These are phyloP conservation scores for Drosophila obscura DNA, from an alignment of 1,140 invertebrate species.

Conservation along the genomic window DNA sequence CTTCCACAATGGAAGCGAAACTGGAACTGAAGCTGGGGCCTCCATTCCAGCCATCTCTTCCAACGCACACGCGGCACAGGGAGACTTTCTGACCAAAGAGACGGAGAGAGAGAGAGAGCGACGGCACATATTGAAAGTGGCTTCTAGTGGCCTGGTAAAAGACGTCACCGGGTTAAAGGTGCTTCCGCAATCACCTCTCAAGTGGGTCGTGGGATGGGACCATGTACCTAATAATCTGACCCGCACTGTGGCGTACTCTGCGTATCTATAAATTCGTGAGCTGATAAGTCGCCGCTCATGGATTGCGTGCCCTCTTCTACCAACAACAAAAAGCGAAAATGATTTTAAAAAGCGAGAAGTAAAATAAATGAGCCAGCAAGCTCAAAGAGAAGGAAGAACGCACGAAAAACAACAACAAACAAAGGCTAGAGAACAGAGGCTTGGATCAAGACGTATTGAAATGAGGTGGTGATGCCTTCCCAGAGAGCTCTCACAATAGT, in stretches of 20 bases:
- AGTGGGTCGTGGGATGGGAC: conserved; percentile 22
- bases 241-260: neutral
- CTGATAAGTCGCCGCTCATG: conserved; percentile 33
- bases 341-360: conserved; percentile 67
- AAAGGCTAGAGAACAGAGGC: conserved; percentile 58
- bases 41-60: conserved; percentile 56
- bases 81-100: conserved; percentile 6
- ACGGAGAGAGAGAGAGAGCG: conserved; percentile 7
- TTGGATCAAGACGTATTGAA: no score
- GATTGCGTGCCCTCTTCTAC: conserved; percentile 29
- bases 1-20: conserved; percentile 71
- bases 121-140: conserved; percentile 3
- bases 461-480: no score
- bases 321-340: conserved; percentile 66
- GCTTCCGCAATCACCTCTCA: conserved; percentile 17
- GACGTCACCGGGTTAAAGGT: conserved; percentile 55
- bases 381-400: conserved; percentile 51
- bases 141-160: conserved; percentile 23
- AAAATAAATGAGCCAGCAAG: conserved; percentile 75
- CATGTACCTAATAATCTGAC: conserved; percentile 7
- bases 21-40: conserved; percentile 55
- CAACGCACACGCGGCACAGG: conserved; percentile 44
- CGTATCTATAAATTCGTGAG: conserved; percentile 20
- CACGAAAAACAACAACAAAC: conserved; percentile 51
- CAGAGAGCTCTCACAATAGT: no score